Conservation (phyloP, 1,140 invertebrate genomes). For the Achroia grisella region DNA sequence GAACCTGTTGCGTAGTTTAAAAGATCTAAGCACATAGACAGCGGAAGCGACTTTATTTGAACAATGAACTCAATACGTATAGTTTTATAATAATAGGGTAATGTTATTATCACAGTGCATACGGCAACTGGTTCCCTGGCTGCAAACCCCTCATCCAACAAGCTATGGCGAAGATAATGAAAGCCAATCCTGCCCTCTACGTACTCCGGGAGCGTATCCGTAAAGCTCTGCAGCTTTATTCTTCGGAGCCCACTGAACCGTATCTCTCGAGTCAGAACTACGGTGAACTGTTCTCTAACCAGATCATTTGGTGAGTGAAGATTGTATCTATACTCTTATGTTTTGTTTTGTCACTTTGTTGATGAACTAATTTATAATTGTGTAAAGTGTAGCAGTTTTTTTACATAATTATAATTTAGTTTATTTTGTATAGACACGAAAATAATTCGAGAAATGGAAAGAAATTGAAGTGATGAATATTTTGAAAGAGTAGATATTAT, state of each 20-base stretch:
- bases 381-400: too few species aligned
- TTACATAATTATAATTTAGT: too few species aligned
- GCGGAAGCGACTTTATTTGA: too few species aligned
- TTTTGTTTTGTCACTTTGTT: background rate
- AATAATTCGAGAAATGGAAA: too few species aligned
- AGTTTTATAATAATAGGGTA: too few species aligned
- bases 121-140: slow-evolving; percentile 99
- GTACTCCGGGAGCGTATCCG: slow-evolving; percentile 97
- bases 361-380: background rate
- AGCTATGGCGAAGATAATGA: slow-evolving; percentile 99
- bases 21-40: too few species aligned
- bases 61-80: too few species aligned
- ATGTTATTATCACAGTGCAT: slow-evolving; percentile 81
- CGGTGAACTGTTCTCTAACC: slow-evolving; percentile 99
- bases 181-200: slow-evolving; percentile 99
- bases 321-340: background rate
- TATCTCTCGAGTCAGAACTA: slow-evolving; percentile 99
- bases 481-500: too few species aligned
- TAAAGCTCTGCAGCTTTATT: slow-evolving; percentile 98
- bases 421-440: too few species aligned
- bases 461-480: too few species aligned
- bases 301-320: slow-evolving; percentile 95
- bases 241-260: slow-evolving; percentile 99
- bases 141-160: slow-evolving; percentile 99
- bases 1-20: too few species aligned